Conservation (phyloP, 2,113 vertebrate genomes). For the Lota lota region DNA sequence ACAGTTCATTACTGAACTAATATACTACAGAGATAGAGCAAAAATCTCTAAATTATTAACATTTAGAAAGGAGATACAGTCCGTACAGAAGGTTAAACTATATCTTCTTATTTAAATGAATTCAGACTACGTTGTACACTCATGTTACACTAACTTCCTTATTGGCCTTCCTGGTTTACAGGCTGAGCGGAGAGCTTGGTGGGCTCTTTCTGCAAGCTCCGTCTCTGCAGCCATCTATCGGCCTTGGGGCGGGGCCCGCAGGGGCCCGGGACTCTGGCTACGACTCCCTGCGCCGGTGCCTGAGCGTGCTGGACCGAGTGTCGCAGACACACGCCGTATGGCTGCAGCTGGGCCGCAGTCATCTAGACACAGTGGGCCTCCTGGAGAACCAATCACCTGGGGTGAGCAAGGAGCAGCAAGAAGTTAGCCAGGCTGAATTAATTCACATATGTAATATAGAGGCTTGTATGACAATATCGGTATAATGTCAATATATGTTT, state of each 20-base stretch:
- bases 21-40: neutral
- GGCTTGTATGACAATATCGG: too few relatives aligned
- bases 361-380: constrained; percentile 73
- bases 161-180: constrained; percentile 38
- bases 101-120: too few relatives aligned
- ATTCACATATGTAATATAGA: too few relatives aligned
- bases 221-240: constrained; percentile 32
- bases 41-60: too few relatives aligned
- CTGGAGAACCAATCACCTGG: constrained; percentile 82
- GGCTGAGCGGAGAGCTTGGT: constrained; percentile 80
- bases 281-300: constrained; percentile 82
- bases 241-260: constrained; percentile 57
- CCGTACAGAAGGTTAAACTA: too few relatives aligned
- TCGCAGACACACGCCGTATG: constrained; percentile 87
- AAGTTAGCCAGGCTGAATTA: neutral
- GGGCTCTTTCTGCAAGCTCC: constrained; percentile 72
- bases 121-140: too few relatives aligned
- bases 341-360: constrained; percentile 85
- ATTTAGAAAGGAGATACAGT: too few relatives aligned
- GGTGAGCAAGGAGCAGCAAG: constrained; percentile 70
- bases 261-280: constrained; percentile 88
- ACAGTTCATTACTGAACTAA: neutral
- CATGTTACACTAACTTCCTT: neutral
- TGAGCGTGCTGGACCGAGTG: constrained; percentile 88
- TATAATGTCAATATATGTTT: too few relatives aligned